Evolutionary conservation across 2,888 invertebrate species (phyloP).

Genomic region (Drosophila birchii): DNA sequence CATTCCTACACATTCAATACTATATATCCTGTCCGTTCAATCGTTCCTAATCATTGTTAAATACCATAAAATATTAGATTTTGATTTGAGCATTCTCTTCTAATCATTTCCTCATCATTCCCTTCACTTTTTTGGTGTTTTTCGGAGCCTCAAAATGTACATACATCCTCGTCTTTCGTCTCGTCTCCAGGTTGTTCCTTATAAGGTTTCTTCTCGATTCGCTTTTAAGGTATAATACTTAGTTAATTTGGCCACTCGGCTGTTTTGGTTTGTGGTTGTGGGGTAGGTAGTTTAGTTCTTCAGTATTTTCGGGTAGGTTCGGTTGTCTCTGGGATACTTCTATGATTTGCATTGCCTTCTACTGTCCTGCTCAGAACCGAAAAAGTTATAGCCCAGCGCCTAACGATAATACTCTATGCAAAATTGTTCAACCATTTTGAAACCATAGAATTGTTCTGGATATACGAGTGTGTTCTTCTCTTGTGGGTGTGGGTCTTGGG

Average conservation of each 20-base stretch:
- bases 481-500: constrained; percentile 39
- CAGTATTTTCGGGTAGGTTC: constrained; percentile 64
- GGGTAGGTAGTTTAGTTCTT: constrained; percentile 57
- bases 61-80: constrained; percentile 72
- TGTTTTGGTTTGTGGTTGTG: constrained; percentile 63
- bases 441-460: constrained; percentile 75
- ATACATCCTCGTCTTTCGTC: constrained; percentile 46
- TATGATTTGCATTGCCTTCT: constrained; percentile 62
- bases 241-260: constrained; percentile 78
- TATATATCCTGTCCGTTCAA: constrained; percentile 8
- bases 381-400: constrained; percentile 54
- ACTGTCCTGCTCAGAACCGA: constrained; percentile 58
- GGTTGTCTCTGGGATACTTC: constrained; percentile 63
- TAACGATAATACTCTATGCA: constrained; percentile 52
- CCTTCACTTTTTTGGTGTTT: constrained; percentile 54
- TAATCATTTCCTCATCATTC: constrained; percentile 14
- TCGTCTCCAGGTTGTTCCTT: constrained; percentile 16
- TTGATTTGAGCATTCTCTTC: constrained; percentile 68
- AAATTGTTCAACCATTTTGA: constrained; percentile 73
- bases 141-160: constrained; percentile 73
- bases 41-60: constrained; percentile 38
- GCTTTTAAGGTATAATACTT: constrained; percentile 68
- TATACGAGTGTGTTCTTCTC: constrained; percentile 47
- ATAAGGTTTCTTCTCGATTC: constrained; percentile 13
- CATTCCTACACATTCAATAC: constrained; percentile 14